Evolutionary conservation across 2,797 vertebrate genomes (phyloP), one percentile per base, ranked within the genome.

Genomic region (Catamblyrhynchus diadema): DNA sequence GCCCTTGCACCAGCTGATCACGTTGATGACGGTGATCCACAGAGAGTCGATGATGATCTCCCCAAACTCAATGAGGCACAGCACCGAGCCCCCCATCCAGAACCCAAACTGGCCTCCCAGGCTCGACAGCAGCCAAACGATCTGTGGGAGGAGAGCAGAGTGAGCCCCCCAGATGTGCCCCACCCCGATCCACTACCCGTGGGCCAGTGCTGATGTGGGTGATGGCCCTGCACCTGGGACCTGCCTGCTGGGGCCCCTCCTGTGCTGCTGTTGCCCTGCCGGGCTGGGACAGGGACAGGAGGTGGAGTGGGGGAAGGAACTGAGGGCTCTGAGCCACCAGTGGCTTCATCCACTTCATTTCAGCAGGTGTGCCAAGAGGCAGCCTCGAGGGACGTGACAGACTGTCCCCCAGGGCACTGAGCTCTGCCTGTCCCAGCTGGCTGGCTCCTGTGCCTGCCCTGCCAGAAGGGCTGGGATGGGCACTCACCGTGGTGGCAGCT

Each of bases 11-110:
- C 97, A 97, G 85, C 94, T 5, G 53, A 98, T 97, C 20, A 97
- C 3, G 10, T 97, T 94, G 53, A 98, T 97, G 13, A 98, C 0
- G 7, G 97, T 98, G 96, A 98, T 98, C 98, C 98, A 98, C 53
- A 98, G 33, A 0, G 97, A 98, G 94, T 98, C 98, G 0, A 98
- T 98, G 91, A 98, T 95, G 94, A 98, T 98, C 87, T 98, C 98
- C 8, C 95, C 98, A 0, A 98, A 98, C 82, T 98, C 98, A 0
- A 98, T 98, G 90, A 98, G 97, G 93, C 98, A 98, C 67, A 98
- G 95, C 92, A 98, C 98, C 0, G 98, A 98, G 86, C 98, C 98
- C 3, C 98, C 98, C 98, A 98, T 98, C 98, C 98, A 98, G 97
- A 98, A 98, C 60, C 98, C 98, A 2, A 98, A 98, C 88, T 98